Base-by-base conservation (phyloP, 1,140 invertebrate genomes). In the Bombus superbus region DNA sequence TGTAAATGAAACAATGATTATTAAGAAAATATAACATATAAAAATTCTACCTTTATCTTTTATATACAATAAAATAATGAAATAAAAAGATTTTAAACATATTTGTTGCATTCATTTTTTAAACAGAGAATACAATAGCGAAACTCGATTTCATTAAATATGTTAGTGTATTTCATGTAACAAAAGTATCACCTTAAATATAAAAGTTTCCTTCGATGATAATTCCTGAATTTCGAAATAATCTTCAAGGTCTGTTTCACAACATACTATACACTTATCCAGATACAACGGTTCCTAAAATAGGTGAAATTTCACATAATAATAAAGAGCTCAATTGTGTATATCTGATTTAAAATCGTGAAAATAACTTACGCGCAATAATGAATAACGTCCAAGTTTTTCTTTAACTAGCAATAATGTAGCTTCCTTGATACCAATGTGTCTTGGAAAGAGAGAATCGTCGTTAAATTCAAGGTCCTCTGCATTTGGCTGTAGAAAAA, bases 141-240 rank as follows among this genome's bases (percentile, higher is more conserved):
- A 68, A 68, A 68, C 15, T 68, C 6, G 6, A 38, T 68, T 68
- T 68, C 15, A 35, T 38, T 40, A 40, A 69, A 69, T 40, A 69
- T 11, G 47, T 22, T 53, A 53, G 18, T 53, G 11, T n/a, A n/a
- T n/a, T 64, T n/a, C 9, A 13, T n/a, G 11, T 64, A 64, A 13
- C 32, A 68, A 18, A 18, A 38, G 9, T 22, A 13, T 89, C 96
- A 99, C 98, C 97, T 99, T 99, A 95, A 99, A 98, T 93, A 99
- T 97, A 95, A 97, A 98, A 73, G 98, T 98, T 93, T 99, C 98
- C 95, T 98, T 98, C 77, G 98, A 98, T 86, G 97, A 97, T 86
- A 99, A 96, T 95, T 99, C 98, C 95, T 99, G 98, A 90, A 99
- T 96, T 96, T 99, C 98, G 95, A 99, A 99, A 94, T 98, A 98